Conservation (phyloP, 2,797 vertebrate genomes). For the Neomorphus geoffroyi region DNA sequence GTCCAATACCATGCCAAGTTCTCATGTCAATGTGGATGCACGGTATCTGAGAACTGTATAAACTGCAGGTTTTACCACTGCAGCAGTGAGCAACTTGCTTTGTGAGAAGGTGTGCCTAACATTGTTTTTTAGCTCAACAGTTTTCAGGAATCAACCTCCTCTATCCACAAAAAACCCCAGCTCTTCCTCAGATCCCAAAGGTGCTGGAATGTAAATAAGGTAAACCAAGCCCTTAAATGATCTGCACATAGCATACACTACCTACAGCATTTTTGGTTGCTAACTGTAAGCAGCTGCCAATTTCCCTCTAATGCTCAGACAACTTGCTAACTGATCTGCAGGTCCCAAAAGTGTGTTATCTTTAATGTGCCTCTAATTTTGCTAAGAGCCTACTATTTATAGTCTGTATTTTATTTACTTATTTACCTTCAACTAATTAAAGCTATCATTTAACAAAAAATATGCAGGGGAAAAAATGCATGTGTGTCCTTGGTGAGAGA, state of each 20-base stretch:
- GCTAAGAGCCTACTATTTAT: constrained; percentile 71
- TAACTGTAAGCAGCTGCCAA: constrained; percentile 70
- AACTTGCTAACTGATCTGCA: constrained; percentile 66
- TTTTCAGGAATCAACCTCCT: not conserved
- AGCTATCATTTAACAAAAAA: constrained; percentile 13
- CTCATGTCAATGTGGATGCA: constrained; percentile 8
- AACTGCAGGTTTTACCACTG: not conserved
- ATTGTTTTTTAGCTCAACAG: not conserved
- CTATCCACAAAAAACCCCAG: not conserved
- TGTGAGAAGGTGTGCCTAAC: not conserved
- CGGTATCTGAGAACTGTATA: not conserved
- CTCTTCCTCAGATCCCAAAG: constrained; percentile 1
- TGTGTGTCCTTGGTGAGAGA: not conserved
- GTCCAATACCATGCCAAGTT: constrained; percentile 44
- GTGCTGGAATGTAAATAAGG: constrained; percentile 46
- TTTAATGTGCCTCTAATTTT: constrained; percentile 72
- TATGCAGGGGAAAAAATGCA: not conserved
- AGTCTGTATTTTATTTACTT: constrained; percentile 51
- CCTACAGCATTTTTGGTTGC: constrained; percentile 63
- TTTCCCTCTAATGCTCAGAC: constrained; percentile 47
- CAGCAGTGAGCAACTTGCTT: not conserved
- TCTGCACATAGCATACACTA: constrained; percentile 41
- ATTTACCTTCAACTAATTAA: constrained; percentile 70
- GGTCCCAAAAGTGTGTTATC: constrained; percentile 69
- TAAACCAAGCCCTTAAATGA: constrained; percentile 44